These are phyloP conservation scores for Cotesia congregata DNA, from an alignment of 2,888 invertebrate genomes.

Conservation along the genomic window DNA sequence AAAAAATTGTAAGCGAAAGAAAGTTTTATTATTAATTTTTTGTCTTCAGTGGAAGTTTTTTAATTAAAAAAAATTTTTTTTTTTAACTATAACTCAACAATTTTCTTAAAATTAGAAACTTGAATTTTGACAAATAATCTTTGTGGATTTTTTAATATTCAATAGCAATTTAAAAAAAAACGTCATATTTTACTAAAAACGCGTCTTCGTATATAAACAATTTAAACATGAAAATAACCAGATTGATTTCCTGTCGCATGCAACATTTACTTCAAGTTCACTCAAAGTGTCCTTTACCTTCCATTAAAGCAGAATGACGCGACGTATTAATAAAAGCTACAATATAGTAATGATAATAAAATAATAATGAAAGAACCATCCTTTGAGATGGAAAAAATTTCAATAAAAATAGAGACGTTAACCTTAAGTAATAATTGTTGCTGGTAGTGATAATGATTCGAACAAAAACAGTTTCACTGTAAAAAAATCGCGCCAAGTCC, in stretches of 20 bases:
- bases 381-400: background rate
- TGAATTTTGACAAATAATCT: too few species aligned
- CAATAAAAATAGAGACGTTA: background rate
- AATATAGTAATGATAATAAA: background rate
- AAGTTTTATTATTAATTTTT: too few species aligned
- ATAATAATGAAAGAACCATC: background rate
- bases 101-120: too few species aligned
- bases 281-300: background rate
- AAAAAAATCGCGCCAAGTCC: too few species aligned
- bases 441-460: background rate
- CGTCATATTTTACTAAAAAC: too few species aligned
- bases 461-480: too few species aligned
- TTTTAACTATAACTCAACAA: too few species aligned
- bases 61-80: too few species aligned
- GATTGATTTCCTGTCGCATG: background rate
- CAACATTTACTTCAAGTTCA: constrained; percentile 5
- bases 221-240: background rate
- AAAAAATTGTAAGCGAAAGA: too few species aligned
- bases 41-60: too few species aligned
- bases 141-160: too few species aligned
- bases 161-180: too few species aligned
- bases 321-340: background rate
- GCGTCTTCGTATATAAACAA: background rate
- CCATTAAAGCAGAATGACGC: background rate
- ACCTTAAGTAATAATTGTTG: background rate